Base-by-base conservation (phyloP, 2,888 invertebrate genomes). In the Cylloceria caligata region DNA sequence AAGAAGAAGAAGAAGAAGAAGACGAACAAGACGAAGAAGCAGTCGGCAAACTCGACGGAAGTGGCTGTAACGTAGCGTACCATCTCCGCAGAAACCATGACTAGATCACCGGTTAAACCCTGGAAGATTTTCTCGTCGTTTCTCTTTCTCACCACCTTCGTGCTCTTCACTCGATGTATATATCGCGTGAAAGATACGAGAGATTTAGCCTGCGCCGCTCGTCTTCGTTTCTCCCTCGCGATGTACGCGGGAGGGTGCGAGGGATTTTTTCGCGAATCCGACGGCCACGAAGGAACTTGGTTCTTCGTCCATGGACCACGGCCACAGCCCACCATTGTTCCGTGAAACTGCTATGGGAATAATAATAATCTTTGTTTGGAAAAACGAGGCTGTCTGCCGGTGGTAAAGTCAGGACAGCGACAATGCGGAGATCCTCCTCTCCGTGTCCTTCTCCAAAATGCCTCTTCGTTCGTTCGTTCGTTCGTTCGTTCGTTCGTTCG, bases 21-120 rank as follows among this genome's bases (percentile, higher is more conserved):
- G n/a, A n/a, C n/a, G n/a, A n/a, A n/a, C n/a, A n/a, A n/a, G n/a
- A n/a, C n/a, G n/a, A n/a, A 79, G 4, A 9, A 39, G 55, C 47
- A 57, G 75, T 60, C 30, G 65, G 65, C 60, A 57, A 65, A 65
- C 47, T 47, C 34, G 64, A 49, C 76, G 49, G 77, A 74, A 80
- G 47, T 39, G 45, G 55, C 36, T 36, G 62, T 30, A 73, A 73
- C 82, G 83, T 76, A 86, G 82, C 87, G 86, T 88, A 86, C 86
- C 87, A 88, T 86, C 75, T 87, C 86, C 83, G 85, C 87, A 87
- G 86, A 85, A 60, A 87, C 85, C 87, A 88, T 87, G 87, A 88
- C 88, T 90, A 80, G 88, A 88, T 87, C 87, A 86, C 88, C 86
- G 52, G 24, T 62, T 68, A 68, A 71, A 79, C 68, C 62, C 83